These are phyloP conservation scores for Anabacerthia variegaticeps DNA, from an alignment of 2,797 vertebrate genomes.

Conservation along the genomic window DNA sequence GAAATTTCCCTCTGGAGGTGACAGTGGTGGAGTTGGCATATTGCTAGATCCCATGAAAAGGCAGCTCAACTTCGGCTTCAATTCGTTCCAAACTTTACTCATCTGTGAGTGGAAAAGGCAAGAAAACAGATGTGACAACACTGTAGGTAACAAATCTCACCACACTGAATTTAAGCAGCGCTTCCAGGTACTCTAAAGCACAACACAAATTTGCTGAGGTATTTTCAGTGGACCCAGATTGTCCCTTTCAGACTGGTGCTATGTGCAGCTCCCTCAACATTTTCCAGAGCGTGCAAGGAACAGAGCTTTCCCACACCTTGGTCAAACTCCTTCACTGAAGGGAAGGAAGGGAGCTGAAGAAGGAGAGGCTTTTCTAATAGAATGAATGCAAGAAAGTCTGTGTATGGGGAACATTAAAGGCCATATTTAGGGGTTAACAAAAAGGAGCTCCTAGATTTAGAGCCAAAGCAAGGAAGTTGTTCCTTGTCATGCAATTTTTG, in stretches of 20 bases:
- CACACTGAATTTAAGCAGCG: not conserved
- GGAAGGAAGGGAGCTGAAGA: not conserved
- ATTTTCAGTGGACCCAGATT: not conserved
- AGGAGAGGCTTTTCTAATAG: not conserved
- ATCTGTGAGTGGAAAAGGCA: constrained; percentile 79
- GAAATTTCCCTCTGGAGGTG: constrained; percentile 70
- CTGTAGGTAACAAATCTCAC: not conserved
- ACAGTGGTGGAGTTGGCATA: constrained; percentile 72
- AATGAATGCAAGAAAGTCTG: not conserved
- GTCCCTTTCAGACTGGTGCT: not conserved
- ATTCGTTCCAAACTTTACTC: constrained; percentile 94
- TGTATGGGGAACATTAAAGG: not conserved
- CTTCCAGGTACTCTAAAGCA: not conserved
- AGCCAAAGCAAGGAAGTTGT: not conserved
- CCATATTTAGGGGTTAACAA: not conserved
- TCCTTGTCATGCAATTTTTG: not conserved
- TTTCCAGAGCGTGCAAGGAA: not conserved
- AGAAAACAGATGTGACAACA: not conserved
- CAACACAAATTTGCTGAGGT: not conserved
- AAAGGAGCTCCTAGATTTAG: not conserved
- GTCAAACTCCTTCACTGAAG: not conserved
- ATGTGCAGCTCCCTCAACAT: not conserved
- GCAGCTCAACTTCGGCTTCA: constrained; percentile 93
- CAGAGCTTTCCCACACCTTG: not conserved
- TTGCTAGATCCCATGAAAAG: constrained; percentile 84